Percentiles rank a stretch among this genome's conserved stretches.
Conservation (phyloP, 2,797 vertebrate species). For the Botia kubotai region DNA sequence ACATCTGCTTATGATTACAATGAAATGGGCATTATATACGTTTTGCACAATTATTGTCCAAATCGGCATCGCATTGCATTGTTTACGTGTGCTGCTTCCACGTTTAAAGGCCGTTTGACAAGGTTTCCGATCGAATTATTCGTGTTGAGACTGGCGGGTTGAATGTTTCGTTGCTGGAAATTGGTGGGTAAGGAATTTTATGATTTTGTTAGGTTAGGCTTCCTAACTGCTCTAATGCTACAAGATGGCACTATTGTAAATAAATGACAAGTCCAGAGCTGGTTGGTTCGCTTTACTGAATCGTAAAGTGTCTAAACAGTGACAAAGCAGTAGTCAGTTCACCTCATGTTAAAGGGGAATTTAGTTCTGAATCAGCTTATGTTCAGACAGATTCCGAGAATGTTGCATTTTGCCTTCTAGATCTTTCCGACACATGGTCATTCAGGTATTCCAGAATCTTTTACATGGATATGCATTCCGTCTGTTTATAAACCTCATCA, state of each 20-base stretch:
- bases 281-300: conserved; percentile 18
- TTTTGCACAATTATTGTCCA: conserved; percentile 64
- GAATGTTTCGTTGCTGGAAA: no score
- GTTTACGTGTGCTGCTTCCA: conserved; percentile 54
- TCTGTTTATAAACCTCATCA: conserved; percentile 34
- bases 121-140: neutral
- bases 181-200: conserved; percentile 18
- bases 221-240: conserved; percentile 48
- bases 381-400: conserved; percentile 50
- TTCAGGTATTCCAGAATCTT: conserved; percentile 57
- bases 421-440: conserved; percentile 52
- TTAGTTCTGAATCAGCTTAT: conserved; percentile 7
- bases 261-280: conserved; percentile 19
- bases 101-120: conserved; percentile 18
- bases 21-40: conserved; percentile 75
- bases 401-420: conserved; percentile 55
- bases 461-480: conserved; percentile 51
- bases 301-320: conserved; percentile 13
- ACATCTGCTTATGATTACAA: conserved; percentile 50
- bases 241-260: conserved; percentile 49
- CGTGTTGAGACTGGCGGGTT: no score
- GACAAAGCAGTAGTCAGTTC: conserved; percentile 11
- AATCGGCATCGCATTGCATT: conserved; percentile 45
- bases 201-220: conserved; percentile 36
- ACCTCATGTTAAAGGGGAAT: conserved; percentile 39